Conservation (phyloP, 2,113 vertebrate species). For the Anguilla rostrata region DNA sequence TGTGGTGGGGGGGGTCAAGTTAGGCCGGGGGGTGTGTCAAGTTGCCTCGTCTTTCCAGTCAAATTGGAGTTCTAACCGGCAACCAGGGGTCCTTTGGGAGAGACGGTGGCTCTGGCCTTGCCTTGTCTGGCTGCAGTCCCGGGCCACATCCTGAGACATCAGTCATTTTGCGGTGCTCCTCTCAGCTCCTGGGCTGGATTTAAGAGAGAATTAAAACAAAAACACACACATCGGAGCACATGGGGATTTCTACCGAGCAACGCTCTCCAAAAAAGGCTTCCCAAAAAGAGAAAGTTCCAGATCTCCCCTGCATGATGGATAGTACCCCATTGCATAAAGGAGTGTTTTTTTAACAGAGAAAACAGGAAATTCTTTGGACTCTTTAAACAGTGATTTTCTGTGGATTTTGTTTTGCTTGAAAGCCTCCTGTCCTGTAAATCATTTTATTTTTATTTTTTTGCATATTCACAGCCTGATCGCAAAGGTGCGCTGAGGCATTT, state of each 20-base stretch:
- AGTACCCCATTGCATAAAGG: slow-evolving; percentile 21
- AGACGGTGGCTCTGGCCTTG: slow-evolving; percentile 39
- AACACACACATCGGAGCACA: slow-evolving; percentile 16
- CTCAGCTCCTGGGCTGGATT: slow-evolving; percentile 39
- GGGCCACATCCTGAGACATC: slow-evolving; percentile 51
- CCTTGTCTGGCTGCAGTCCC: slow-evolving; percentile 6
- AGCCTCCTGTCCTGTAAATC: background rate
- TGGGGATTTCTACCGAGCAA: slow-evolving; percentile 29
- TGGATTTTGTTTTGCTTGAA: slow-evolving; percentile 20
- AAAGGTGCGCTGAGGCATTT: slow-evolving; percentile 13
- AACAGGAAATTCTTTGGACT: slow-evolving; percentile 27
- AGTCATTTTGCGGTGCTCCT: slow-evolving; percentile 51
- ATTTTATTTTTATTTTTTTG: slow-evolving; percentile 18
- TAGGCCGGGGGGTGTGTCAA: slow-evolving; percentile 13
- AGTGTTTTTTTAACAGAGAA: slow-evolving; percentile 25
- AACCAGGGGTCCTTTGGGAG: slow-evolving; percentile 29
- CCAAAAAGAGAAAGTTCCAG: slow-evolving; percentile 16
- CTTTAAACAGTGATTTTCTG: slow-evolving; percentile 4
- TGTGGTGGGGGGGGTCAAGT: background rate
- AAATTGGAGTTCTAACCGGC: slow-evolving; percentile 16
- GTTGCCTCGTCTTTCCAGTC: background rate
- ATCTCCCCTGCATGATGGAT: slow-evolving; percentile 43
- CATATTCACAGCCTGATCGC: slow-evolving; percentile 10
- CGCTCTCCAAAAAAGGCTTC: slow-evolving; percentile 5
- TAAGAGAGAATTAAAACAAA: slow-evolving; percentile 49